phyloP scores from a whole-genome alignment of 2,113 vertebrate genomes.

The Mixornis gularis region DNA sequence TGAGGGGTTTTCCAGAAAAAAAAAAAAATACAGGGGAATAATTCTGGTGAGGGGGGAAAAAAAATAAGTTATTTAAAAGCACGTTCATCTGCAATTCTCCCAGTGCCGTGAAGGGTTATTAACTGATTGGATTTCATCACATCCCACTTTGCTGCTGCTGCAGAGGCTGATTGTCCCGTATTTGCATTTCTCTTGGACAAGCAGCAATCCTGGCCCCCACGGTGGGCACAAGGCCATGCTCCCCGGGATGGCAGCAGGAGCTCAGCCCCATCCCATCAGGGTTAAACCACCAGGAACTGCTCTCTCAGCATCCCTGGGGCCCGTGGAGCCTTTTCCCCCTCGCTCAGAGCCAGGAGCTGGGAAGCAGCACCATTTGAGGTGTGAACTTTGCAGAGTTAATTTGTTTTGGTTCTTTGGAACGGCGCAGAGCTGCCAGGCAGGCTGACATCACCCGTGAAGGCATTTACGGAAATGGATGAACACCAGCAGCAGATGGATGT shows the following conservation, averaged over 20 bases:
- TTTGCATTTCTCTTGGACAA: slow-evolving; percentile 34
- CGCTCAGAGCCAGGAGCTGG: accelerated
- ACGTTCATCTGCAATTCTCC: neutral
- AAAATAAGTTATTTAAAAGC: neutral
- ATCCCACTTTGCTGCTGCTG: neutral
- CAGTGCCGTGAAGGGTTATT: slow-evolving; percentile 10
- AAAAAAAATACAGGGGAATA: neutral
- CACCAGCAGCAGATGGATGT: neutral
- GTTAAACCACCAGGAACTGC: accelerated
- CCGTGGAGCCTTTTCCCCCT: accelerated
- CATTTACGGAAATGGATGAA: neutral
- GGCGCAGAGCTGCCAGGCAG: neutral
- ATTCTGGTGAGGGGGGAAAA: neutral
- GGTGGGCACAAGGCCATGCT: neutral
- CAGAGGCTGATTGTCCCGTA: neutral
- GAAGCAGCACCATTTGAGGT: neutral
- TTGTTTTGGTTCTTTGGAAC: neutral
- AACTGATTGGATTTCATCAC: slow-evolving; percentile 55
- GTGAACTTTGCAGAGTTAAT: neutral
- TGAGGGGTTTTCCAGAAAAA: neutral
- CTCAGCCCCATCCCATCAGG: accelerated
- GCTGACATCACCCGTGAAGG: neutral
- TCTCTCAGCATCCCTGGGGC: accelerated
- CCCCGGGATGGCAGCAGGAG: neutral
- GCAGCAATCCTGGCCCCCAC: neutral